Evolutionary conservation across 1,140 invertebrate genomes (phyloP), one percentile per base, ranked within the genome.

Genomic region (Aradophagus sp.): DNA sequence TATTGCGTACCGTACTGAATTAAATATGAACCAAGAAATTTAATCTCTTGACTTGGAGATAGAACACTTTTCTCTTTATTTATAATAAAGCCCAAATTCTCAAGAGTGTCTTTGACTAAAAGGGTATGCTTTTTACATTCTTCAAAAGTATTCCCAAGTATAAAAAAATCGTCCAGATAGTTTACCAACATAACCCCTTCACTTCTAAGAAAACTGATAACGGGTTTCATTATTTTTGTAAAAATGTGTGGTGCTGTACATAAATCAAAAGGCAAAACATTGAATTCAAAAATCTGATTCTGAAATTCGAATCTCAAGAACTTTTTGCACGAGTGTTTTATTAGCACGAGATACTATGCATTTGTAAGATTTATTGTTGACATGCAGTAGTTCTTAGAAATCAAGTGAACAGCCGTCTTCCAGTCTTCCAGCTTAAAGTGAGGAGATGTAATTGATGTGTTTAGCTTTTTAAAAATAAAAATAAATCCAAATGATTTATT

Each of bases 341-440:
- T 58, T 5, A 67, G 67, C 10, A 76, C 39, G 34, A 69, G 10
- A 13, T 50, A 69, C 36, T 73, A 76, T 6, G 74, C 61, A 20
- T 69, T 42, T 16, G 39, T 34, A 15, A 68, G 8, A 16, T 68
- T 73, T 20, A 77, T 45, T 1, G 56, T 52, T 6, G 75, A 31
- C 27, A 66, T 50, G 14, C 29, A 72, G 23, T 4, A 35, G 31
- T 58, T 36, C 10, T 23, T 15, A 19, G 12, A 29, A n/a, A 77
- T 15, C 13, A 76, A 7, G 2, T 42, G 55, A 12, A 53, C 26
- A 7, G 36, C 63, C 2, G 63, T 65, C 32, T 69, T 71, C 38
- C 42, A 58, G 62, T 77, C 63, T 19, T 71, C 67, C 11, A 77
- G 32, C 39, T 77, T 75, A 32, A 77, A 77, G 31, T 77, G 70